A percentile compares a stretch with the other conserved stretches of the same genome.
These are phyloP conservation scores for Manis pentadactyla DNA, from an alignment of 2,797 vertebrate species.

Conservation along the genomic window DNA sequence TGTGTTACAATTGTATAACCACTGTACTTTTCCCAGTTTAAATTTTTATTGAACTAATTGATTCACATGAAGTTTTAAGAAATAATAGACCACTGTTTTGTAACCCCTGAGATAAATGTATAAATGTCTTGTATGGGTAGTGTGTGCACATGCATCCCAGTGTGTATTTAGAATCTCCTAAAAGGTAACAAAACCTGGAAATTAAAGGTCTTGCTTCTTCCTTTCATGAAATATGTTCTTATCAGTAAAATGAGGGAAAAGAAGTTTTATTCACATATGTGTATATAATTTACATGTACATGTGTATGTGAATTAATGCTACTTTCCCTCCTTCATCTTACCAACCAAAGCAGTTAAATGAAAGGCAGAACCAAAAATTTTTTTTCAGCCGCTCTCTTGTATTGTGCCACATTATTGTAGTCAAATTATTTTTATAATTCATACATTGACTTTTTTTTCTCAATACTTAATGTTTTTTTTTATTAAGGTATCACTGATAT, in stretches of 20 bases:
- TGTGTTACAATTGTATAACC: background rate
- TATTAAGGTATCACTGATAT: too few relatives aligned
- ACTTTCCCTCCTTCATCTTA: background rate
- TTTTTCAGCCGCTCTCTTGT: too few relatives aligned
- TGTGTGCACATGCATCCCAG: background rate
- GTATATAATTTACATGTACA: background rate
- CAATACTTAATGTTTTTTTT: too few relatives aligned
- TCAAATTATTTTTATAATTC: too few relatives aligned
- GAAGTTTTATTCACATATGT: background rate
- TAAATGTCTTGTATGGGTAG: background rate
- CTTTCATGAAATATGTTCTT: background rate
- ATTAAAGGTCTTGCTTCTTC: background rate
- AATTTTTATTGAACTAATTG: conserved; percentile 25
- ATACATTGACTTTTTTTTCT: too few relatives aligned
- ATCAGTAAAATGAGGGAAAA: background rate
- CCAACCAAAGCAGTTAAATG: background rate
- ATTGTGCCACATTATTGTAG: too few relatives aligned
- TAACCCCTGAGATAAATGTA: background rate
- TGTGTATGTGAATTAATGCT: background rate
- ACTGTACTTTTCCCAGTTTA: conserved; percentile 31
- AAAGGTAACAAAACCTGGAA: background rate
- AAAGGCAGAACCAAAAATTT: background rate
- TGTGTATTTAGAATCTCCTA: background rate
- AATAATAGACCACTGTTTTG: conserved; percentile 9
- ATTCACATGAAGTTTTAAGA: background rate